phyloP scores from a whole-genome alignment of 1,140 invertebrate genomes.

The Phenacoccus solenopsis region DNA sequence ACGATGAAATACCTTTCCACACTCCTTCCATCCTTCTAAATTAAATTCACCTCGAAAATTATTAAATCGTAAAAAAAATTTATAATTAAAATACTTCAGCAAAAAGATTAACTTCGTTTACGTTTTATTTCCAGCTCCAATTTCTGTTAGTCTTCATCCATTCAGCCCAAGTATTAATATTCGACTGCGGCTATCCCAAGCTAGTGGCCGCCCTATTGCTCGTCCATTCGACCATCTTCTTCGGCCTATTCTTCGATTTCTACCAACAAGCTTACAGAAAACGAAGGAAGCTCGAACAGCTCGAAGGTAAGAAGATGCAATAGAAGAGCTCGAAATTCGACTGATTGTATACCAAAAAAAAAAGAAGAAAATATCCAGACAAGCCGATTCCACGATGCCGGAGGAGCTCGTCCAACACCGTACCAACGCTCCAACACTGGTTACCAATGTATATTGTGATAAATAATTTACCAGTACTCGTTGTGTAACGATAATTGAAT shows the following conservation, averaged over 20 bases:
- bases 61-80: too few relatives aligned
- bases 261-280: slow-evolving; percentile 67
- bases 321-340: background rate
- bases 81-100: too few relatives aligned
- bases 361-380: background rate
- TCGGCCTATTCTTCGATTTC: slow-evolving; percentile 80
- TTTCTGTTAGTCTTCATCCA: slow-evolving; percentile 64
- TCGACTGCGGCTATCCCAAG: slow-evolving; percentile 61
- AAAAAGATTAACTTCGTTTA: too few relatives aligned
- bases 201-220: slow-evolving; percentile 61
- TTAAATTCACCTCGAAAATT: too few relatives aligned
- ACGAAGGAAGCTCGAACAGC: slow-evolving; percentile 19
- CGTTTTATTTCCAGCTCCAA: slow-evolving; percentile 48
- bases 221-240: slow-evolving; percentile 81
- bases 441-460: background rate
- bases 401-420: background rate
- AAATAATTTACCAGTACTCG: too few relatives aligned
- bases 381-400: background rate
- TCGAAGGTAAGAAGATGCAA: background rate
- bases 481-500: too few relatives aligned
- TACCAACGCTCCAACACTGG: background rate
- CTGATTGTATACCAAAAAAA: background rate
- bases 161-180: slow-evolving; percentile 55
- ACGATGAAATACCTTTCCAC: too few relatives aligned
- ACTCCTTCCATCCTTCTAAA: too few relatives aligned